These are phyloP conservation scores for Chiloscyllium punctatum DNA, from an alignment of 2,797 vertebrate species.

Conservation along the genomic window DNA sequence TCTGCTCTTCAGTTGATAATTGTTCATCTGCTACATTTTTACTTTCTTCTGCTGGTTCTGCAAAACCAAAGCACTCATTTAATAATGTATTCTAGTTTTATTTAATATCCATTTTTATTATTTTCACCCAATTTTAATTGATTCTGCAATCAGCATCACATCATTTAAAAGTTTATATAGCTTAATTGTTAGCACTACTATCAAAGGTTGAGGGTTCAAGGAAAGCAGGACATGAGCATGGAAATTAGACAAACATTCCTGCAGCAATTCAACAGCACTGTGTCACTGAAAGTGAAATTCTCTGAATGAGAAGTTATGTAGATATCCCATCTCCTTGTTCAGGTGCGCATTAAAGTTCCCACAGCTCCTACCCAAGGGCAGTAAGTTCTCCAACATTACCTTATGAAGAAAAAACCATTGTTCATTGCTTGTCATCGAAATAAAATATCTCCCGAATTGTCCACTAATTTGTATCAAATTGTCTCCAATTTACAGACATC, in stretches of 20 bases:
- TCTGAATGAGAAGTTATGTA: not conserved
- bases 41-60: not conserved
- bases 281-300: not conserved
- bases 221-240: not conserved
- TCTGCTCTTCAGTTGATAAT: not conserved
- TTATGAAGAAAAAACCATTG: not conserved
- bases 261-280: not conserved
- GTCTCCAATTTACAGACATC: too few species aligned
- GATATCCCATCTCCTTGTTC: not conserved
- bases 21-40: not conserved
- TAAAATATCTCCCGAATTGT: not conserved
- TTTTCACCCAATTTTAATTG: not conserved
- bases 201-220: not conserved
- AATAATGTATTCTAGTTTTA: not conserved
- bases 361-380: not conserved
- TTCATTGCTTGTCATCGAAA: not conserved
- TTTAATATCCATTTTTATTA: not conserved
- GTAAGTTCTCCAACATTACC: not conserved
- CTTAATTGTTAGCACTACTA: not conserved
- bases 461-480: not conserved
- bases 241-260: not conserved
- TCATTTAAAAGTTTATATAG: not conserved
- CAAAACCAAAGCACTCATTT: not conserved
- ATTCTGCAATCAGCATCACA: not conserved
- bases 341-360: not conserved